phyloP scores from a whole-genome alignment of 2,888 invertebrate genomes.

The Napeogenes inachia region DNA sequence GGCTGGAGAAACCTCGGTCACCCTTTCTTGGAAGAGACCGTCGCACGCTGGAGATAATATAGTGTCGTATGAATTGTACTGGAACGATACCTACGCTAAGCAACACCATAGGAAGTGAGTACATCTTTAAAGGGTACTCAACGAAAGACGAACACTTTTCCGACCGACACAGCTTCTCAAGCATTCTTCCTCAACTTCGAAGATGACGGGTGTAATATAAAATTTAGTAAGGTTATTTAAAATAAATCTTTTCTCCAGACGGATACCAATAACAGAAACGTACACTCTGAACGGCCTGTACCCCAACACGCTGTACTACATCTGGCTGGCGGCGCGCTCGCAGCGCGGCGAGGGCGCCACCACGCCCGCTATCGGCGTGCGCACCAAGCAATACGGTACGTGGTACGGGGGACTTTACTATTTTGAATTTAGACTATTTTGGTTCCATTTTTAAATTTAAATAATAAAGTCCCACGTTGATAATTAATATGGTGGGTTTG shows the following conservation, averaged over 20 bases:
- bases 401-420: conserved; percentile 28
- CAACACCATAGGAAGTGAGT: conserved; percentile 88
- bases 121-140: no score
- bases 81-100: conserved; percentile 97
- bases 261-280: conserved; percentile 88
- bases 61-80: conserved; percentile 96
- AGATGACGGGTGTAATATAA: no score
- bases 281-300: conserved; percentile 94
- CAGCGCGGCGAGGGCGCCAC: conserved; percentile 96
- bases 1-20: conserved; percentile 93
- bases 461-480: conserved; percentile 41
- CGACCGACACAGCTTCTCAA: no score
- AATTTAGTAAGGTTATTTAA: background rate
- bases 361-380: conserved; percentile 94
- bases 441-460: background rate
- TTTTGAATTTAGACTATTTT: conserved; percentile 1
- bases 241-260: conserved; percentile 51
- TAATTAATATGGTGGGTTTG: conserved; percentile 56
- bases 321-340: conserved; percentile 96
- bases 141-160: no score
- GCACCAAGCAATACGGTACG: conserved; percentile 99
- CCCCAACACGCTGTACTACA: conserved; percentile 97
- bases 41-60: conserved; percentile 95
- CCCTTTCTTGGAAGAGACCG: conserved; percentile 94
- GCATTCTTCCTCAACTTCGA: no score